Evolutionary conservation across 2,797 vertebrate genomes (phyloP), one percentile per base, ranked within the genome.

Genomic region (Darevskia mixta): DNA sequence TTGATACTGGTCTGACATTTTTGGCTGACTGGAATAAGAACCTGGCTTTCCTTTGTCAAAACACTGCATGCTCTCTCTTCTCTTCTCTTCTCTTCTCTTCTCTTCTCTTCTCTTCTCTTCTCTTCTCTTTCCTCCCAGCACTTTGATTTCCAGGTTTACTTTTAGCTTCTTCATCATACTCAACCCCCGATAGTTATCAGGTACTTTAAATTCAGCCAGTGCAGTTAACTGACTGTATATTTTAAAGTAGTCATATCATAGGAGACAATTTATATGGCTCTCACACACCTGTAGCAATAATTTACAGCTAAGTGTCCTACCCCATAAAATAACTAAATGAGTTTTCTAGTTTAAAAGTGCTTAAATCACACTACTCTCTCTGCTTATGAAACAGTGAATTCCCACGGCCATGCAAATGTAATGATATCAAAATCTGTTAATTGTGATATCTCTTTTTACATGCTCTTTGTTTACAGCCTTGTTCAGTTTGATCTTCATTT

Each of bases 311-410:
- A 88, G 94, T 92, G 92, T 95, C 95, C 94, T 96, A 95, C 92
- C 94, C 96, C 95, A 94, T 97, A 97, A 97, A 97, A 95, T 66
- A 96, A 87, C 90, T 96, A 97, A 96, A 97, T 94, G 94, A 96
- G 96, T 95, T 97, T 97, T 95, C 94, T 94, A 91, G 92, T 95
- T 95, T 93, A 94, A 95, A 96, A 95, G 95, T 96, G 89, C 86
- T 96, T 96, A 96, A 97, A 95, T 96, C 94, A 94, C 86, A 1
- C 41, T 91, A 86, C 89, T 93, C 93, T 83, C 78, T 92, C 83
- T 84, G 92, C 95, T 96, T 97, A 90, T 85, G 87, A 88, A 96
- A 94, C 79, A 95, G 91, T 94, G 95, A 95, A 95, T 95, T 94
- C 79, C 95, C 94, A 93, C 72, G 93, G 85, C 80, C 83, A 76